Evolutionary conservation across 2,113 vertebrate genomes (phyloP).

Genomic region (Mormyrus iriodes): DNA sequence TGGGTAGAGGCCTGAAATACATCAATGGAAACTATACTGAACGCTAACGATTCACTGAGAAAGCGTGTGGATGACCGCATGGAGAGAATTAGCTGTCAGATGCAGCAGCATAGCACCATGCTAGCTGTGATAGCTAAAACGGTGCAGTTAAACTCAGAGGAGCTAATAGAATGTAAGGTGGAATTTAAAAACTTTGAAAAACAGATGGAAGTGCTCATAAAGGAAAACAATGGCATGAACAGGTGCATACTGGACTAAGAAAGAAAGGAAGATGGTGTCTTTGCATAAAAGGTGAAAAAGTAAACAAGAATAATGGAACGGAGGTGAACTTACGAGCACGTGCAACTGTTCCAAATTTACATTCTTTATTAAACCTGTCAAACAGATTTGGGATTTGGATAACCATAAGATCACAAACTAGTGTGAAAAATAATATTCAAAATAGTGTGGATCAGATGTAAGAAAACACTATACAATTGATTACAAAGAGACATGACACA

Average conservation of each 20-base stretch:
- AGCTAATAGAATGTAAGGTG: slow-evolving; percentile 7
- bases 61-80: slow-evolving; percentile 11
- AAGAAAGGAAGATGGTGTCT: slow-evolving; percentile 23
- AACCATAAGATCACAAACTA: no score
- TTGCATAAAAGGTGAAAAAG: slow-evolving; percentile 22
- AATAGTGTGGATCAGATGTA: no score
- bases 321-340: not conserved
- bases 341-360: no score
- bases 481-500: no score
- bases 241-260: slow-evolving; percentile 8
- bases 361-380: no score
- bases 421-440: no score
- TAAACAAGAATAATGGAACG: not conserved
- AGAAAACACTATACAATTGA: no score
- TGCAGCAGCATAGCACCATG: slow-evolving; percentile 21
- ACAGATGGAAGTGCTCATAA: slow-evolving; percentile 14
- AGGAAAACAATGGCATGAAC: slow-evolving; percentile 15
- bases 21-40: not conserved
- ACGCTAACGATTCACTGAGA: not conserved
- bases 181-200: slow-evolving; percentile 4
- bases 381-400: no score
- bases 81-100: slow-evolving; percentile 7
- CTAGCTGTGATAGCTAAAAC: not conserved
- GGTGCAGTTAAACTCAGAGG: slow-evolving; percentile 2
- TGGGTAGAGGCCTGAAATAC: not conserved